Percentiles rank a stretch among this genome's conserved stretches.
phyloP scores from a whole-genome alignment of 30 jellyfish, hydroid and myxozoan species.

The Pseudorhiza aurosa region DNA sequence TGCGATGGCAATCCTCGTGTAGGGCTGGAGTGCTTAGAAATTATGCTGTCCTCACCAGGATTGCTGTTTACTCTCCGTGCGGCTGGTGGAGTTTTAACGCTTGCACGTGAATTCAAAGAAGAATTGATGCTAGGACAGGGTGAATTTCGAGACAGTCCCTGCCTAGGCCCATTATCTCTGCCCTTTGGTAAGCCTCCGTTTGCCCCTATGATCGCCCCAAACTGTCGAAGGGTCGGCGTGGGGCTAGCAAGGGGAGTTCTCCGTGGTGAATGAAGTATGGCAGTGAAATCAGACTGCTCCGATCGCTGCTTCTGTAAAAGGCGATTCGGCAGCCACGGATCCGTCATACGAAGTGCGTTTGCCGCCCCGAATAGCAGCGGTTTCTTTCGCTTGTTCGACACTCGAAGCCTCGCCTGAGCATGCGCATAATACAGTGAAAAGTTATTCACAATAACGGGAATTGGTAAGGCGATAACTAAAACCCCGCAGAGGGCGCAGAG shows the following conservation, averaged over 20 bases:
- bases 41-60: conserved; percentile 15
- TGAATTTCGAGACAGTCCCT: conserved; percentile 25
- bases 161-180: conserved; percentile 27
- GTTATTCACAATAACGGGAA: conserved; percentile 90
- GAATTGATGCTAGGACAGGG: conserved; percentile 72
- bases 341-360: conserved; percentile 76
- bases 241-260: conserved; percentile 81
- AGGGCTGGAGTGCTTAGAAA: conserved; percentile 55
- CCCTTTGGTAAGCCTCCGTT: conserved; percentile 24
- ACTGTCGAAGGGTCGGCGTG: conserved; percentile 52
- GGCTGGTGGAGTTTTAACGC: conserved; percentile 56
- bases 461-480: conserved; percentile 83
- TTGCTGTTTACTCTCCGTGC: conserved; percentile 29
- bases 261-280: conserved; percentile 52
- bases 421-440: conserved; percentile 89
- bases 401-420: conserved; percentile 85
- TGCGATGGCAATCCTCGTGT: conserved; percentile 43
- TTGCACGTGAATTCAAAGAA: conserved; percentile 57
- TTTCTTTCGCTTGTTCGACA: conserved; percentile 62
- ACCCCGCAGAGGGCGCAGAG: conserved; percentile 97
- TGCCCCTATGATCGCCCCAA: conserved; percentile 36
- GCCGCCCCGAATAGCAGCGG: conserved; percentile 74
- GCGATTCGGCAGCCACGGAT: conserved; percentile 70
- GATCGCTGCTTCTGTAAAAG: conserved; percentile 63
- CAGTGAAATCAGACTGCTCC: conserved; percentile 50